These are phyloP conservation scores for Prosopocoilus inquinatus DNA, from an alignment of 2,888 invertebrate species.

Conservation along the genomic window DNA sequence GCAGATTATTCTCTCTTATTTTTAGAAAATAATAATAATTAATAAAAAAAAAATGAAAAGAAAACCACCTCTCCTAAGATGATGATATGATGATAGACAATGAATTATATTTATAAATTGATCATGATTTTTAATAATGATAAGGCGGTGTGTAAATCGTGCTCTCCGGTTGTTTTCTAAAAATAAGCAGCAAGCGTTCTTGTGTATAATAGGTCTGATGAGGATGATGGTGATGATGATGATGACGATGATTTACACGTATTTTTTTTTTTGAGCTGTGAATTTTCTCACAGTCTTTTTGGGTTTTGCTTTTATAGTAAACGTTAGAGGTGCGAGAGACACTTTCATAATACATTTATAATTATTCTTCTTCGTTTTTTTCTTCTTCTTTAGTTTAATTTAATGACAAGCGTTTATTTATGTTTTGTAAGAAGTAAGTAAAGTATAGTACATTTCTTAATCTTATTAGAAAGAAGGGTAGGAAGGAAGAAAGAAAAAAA, in stretches of 20 bases:
- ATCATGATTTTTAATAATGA: conserved; percentile 4
- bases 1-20: conserved; percentile 34
- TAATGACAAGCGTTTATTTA: no score
- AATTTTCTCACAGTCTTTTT: conserved; percentile 15
- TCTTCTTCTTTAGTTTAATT: conserved; percentile 6
- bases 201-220: conserved; percentile 33
- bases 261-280: conserved; percentile 18
- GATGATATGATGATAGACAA: no score
- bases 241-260: conserved; percentile 6
- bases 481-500: no score
- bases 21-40: conserved; percentile 44
- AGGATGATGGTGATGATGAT: conserved; percentile 9
- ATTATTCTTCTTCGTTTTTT: no score
- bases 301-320: conserved; percentile 14
- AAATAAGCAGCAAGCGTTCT: conserved; percentile 41
- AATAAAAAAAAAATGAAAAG: no score
- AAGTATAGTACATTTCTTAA: no score
- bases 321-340: neutral
- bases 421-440: no score
- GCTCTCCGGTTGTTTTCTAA: conserved; percentile 36
- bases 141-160: conserved; percentile 14
- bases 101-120: conserved; percentile 18
- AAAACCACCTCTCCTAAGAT: conserved; percentile 12
- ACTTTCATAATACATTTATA: neutral
- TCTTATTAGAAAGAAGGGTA: no score